Percentiles rank a stretch among this genome's conserved stretches.
These are phyloP conservation scores for Archaeoteleia sp. DNA, from an alignment of 2,888 invertebrate species.

Conservation along the genomic window DNA sequence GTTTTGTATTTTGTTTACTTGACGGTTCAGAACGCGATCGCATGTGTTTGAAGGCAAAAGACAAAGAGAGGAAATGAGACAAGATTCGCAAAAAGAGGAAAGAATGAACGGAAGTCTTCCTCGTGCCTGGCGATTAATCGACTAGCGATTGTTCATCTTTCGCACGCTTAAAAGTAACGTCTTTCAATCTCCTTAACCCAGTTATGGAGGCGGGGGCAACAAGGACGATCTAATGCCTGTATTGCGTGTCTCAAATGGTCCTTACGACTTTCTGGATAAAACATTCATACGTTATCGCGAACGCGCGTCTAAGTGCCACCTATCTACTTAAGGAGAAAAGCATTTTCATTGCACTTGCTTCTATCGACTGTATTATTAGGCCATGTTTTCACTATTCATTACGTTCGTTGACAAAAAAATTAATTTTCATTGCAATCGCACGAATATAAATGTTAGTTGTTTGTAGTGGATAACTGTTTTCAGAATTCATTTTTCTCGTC, in stretches of 20 bases:
- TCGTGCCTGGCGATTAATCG: conserved; percentile 8
- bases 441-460: too few relatives aligned
- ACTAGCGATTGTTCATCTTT: conserved; percentile 46
- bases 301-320: not conserved
- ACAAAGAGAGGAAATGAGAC: not conserved
- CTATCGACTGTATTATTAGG: not conserved
- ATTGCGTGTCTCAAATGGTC: conserved; percentile 33
- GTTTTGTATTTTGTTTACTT: too few relatives aligned
- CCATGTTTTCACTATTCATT: too few relatives aligned
- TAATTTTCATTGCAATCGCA: too few relatives aligned
- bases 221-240: conserved; percentile 36
- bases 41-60: too few relatives aligned
- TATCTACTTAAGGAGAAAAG: not conserved
- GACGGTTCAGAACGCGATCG: too few relatives aligned
- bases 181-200: conserved; percentile 51
- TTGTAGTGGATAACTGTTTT: too few relatives aligned
- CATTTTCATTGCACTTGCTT: not conserved
- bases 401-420: too few relatives aligned
- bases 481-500: too few relatives aligned
- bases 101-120: conserved; percentile 7
- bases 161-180: conserved; percentile 34
- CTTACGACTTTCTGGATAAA: conserved; percentile 20
- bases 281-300: too few relatives aligned
- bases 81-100: conserved; percentile 2
- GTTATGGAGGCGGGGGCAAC: conserved; percentile 35